Evolutionary conservation across 2,113 vertebrate species (phyloP), one percentile per base, ranked within the genome.

Genomic region (Melozone crissalis): DNA sequence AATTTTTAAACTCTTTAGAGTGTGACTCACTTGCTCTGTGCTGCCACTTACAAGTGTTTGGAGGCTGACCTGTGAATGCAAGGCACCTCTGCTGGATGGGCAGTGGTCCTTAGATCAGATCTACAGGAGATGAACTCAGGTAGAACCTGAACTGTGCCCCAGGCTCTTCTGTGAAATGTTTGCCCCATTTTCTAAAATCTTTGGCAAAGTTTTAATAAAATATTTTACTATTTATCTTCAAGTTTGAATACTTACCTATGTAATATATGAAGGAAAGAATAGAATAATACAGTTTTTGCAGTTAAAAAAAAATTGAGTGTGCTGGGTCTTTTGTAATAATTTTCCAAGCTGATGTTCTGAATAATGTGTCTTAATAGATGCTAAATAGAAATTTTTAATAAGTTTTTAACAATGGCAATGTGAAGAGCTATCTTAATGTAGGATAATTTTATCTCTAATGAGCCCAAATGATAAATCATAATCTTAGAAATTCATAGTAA

Each of bases 291-390:
- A 1, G 5, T 1, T n/a, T 80, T 72, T 76, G 20, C 28, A 46
- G 23, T 46, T 67, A 15, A 62, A 49, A 46, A 46, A 13, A 24
- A 12, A 26, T 20, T 9, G 54, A 58, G 23, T 33, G 1, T 35
- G 12, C 71, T 71, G 23, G 15, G 11, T 5, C 26, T 78, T 90
- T 72, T 80, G 72, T 67, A 85, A 65, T 26, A 4, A 20, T 94
- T 94, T 94, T 94, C 84, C 74, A 65, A 72, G 65, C 66, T 94
- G 81, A 61, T 97, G 85, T 85, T 87, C 58, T 93, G 86, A 91
- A 91, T 97, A 94, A 95, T 91, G n/a, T 88, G 80, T 90, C 67
- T 93, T 97, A 95, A 93, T 78, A 88, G n/a, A 37, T 59, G 37
- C 33, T 87, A 87, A 94, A 67, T 52, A 77, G 51, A 63, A 94